Conservation (phyloP, 2,888 invertebrate species). For the Heliothis peltigera region DNA sequence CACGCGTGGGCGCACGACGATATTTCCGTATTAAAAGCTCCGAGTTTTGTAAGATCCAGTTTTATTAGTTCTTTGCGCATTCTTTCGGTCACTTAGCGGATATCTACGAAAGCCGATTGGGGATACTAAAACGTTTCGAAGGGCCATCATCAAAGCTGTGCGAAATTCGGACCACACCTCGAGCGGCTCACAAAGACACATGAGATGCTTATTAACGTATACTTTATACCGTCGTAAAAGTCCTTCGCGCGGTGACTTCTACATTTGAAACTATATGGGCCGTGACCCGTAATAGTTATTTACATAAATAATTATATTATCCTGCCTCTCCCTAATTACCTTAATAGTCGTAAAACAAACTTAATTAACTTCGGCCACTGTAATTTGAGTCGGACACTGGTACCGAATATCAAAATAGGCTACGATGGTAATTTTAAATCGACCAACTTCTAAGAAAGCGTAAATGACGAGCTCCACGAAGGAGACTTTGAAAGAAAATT, state of each 20-base stretch:
- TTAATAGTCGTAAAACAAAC: slow-evolving; percentile 64
- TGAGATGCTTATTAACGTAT: slow-evolving; percentile 61
- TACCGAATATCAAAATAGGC: slow-evolving; percentile 57
- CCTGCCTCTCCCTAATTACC: slow-evolving; percentile 59
- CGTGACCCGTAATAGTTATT: slow-evolving; percentile 62
- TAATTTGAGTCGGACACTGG: slow-evolving; percentile 56
- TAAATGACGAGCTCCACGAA: slow-evolving; percentile 13
- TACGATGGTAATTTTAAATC: slow-evolving; percentile 47
- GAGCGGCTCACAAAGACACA: slow-evolving; percentile 50
- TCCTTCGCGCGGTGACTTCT: slow-evolving; percentile 39
- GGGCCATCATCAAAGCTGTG: slow-evolving; percentile 73
- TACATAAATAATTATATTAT: slow-evolving; percentile 64
- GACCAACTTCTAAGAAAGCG: slow-evolving; percentile 24
- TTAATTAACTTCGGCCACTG: slow-evolving; percentile 57
- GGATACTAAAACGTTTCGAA: slow-evolving; percentile 73
- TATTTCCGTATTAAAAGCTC: slow-evolving; percentile 76
- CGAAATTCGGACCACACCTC: slow-evolving; percentile 82
- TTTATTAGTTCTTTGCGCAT: slow-evolving; percentile 74
- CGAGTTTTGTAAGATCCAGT: slow-evolving; percentile 74
- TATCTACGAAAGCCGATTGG: slow-evolving; percentile 75
- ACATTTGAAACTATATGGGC: slow-evolving; percentile 59
- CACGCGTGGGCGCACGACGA: slow-evolving; percentile 76
- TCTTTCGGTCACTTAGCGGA: slow-evolving; percentile 82
- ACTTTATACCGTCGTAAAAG: slow-evolving; percentile 59
- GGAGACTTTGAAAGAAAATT: slow-evolving; percentile 36